phyloP scores from a whole-genome alignment of 1,140 invertebrate species.

The Pogonognathellus flavescens region DNA sequence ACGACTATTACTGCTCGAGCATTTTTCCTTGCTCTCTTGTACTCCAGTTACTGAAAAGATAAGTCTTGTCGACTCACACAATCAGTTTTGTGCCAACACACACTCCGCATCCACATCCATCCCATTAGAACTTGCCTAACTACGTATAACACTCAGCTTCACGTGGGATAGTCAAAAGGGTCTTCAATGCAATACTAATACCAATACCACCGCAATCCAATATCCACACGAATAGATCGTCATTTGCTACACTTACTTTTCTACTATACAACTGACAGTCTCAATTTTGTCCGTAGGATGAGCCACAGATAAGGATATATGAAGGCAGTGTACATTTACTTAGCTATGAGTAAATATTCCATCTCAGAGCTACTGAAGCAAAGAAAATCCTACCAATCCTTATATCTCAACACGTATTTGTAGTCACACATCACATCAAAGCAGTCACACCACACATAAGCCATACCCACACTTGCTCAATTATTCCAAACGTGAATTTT shows the following conservation, averaged over 20 bases:
- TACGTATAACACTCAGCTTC: too few species aligned
- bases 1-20: neutral
- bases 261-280: too few species aligned
- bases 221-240: too few species aligned
- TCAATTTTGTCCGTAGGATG: neutral
- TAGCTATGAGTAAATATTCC: slow-evolving; percentile 21
- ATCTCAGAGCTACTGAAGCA: slow-evolving; percentile 6
- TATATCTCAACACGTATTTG: slow-evolving; percentile 50
- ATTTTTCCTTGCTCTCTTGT: neutral
- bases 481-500: slow-evolving; percentile 47
- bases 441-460: neutral
- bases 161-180: too few species aligned
- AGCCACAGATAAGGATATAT: neutral
- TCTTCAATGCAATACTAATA: too few species aligned
- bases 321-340: neutral
- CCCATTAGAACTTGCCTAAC: too few species aligned
- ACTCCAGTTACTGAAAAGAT: slow-evolving; percentile 16
- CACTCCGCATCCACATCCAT: too few species aligned
- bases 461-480: slow-evolving; percentile 21
- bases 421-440: slow-evolving; percentile 31
- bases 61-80: neutral
- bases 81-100: neutral
- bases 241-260: too few species aligned
- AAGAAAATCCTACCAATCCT: slow-evolving; percentile 9
- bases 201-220: too few species aligned